Conservation (phyloP, 2,113 vertebrate genomes). For the Paramisgurnus dabryanus region DNA sequence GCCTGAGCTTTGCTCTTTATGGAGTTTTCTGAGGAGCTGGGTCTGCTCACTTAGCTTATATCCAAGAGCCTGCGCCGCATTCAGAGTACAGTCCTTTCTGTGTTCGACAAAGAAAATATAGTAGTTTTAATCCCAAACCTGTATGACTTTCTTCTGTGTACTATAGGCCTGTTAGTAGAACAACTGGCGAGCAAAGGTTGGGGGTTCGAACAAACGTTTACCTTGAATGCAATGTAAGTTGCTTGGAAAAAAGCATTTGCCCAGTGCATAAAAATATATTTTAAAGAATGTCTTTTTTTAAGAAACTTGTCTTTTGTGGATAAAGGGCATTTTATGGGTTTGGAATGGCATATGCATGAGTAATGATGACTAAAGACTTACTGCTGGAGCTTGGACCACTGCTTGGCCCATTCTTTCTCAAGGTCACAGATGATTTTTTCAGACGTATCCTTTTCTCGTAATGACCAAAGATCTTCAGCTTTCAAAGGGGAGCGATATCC, state of each 20-base stretch:
- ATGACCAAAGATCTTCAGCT: constrained; percentile 78
- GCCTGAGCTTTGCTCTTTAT: constrained; percentile 39
- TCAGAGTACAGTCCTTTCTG: constrained; percentile 54
- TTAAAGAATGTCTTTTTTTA: no score
- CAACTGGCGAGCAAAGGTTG: no score
- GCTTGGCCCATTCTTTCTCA: constrained; percentile 73
- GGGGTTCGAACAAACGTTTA: no score
- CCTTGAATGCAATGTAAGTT: no score
- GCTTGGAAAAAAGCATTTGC: no score
- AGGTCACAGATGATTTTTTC: constrained; percentile 74
- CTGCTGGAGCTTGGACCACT: constrained; percentile 53
- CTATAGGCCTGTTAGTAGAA: no score
- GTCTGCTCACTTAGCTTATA: constrained; percentile 65
- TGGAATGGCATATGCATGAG: no score
- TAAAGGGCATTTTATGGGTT: no score
- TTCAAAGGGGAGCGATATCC: constrained; percentile 74
- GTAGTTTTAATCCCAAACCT: not conserved
- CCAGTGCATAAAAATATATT: no score
- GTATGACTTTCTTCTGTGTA: no score
- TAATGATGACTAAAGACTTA: constrained; percentile 35
- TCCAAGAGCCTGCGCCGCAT: constrained; percentile 8
- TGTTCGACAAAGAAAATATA: not conserved
- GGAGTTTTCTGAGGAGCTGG: constrained; percentile 65
- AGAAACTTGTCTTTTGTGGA: not conserved
- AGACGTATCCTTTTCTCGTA: constrained; percentile 77